Evolutionary conservation across 1,140 invertebrate species (phyloP).

Genomic region (Neodiprion pinetum): DNA sequence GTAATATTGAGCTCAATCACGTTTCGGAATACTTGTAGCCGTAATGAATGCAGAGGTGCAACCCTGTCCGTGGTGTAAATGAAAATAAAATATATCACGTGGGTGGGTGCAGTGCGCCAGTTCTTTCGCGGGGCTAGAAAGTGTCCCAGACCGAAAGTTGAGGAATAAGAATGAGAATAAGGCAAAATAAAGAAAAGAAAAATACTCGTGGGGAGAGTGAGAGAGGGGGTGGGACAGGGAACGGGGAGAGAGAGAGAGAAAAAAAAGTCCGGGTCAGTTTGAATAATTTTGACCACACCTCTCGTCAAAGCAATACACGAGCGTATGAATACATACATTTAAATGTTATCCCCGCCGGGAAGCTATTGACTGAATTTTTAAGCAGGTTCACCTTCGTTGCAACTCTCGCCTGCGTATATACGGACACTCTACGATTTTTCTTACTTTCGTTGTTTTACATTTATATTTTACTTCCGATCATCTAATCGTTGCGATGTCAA

Average conservation of each 20-base stretch:
- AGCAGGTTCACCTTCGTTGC: constrained; percentile 7
- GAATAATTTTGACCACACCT: constrained; percentile 65
- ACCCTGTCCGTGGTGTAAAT: background rate
- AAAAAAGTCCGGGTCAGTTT: constrained; percentile 61
- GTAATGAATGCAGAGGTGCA: background rate
- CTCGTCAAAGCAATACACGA: constrained; percentile 58
- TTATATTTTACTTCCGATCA: background rate
- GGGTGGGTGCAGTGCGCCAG: constrained; percentile 47
- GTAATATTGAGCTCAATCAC: too few species aligned
- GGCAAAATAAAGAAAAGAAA: constrained; percentile 35
- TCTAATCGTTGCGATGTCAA: too few species aligned
- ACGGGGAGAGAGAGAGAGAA: constrained; percentile 41
- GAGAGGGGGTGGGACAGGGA: constrained; percentile 25
- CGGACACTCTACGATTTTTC: background rate
- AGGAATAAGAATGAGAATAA: constrained; percentile 14
- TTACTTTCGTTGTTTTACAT: background rate
- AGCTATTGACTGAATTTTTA: constrained; percentile 60
- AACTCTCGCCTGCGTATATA: background rate
- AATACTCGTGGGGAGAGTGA: constrained; percentile 25
- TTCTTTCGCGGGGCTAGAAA: constrained; percentile 48
- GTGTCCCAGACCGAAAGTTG: constrained; percentile 50
- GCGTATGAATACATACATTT: constrained; percentile 63
- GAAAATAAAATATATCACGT: constrained; percentile 36
- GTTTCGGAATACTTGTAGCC: too few species aligned
- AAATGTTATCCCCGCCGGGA: constrained; percentile 50